Evolutionary conservation across 2,888 invertebrate species (phyloP), one percentile per base, ranked within the genome.

Genomic region (Netelia inedita): DNA sequence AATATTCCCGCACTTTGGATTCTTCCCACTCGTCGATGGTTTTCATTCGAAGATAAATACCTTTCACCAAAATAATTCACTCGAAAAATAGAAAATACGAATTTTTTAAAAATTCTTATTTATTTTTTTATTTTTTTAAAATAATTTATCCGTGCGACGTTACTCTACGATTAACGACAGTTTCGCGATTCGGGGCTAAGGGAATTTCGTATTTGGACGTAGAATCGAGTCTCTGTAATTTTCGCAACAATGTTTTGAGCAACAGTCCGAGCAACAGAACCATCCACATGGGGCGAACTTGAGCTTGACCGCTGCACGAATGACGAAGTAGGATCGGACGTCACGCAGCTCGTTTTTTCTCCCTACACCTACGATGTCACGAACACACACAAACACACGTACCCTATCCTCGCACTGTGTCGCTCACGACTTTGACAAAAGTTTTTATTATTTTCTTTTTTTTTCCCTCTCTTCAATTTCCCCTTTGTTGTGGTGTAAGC

Each of bases 211-310:
- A 50, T 59, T 71, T 81, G 8, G 61, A 21, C 2, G 46, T 69
- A 0, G 80, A 73, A 43, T 83, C 78, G 68, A 80, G 68, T 80
- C 73, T 78, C 11, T 78, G 85, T 9, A 88, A 83, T 73, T 89
- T 91, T 61, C 79, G 89, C 23, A 91, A 23, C 9, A 92, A 84
- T 16, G 83, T 85, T 78, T 90, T 91, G 19, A 87, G 85, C 73
- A 90, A 84, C 63, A 89, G 85, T 65, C 82, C 87, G 14, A 92
- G 74, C 28, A 92, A 79, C 57, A 92, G 46, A 57, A 90, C 71
- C 57, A 87, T 90, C 91, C 90, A 92, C 92, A 91, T 92, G 87
- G 76, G 73, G 61, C 28, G 66, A 78, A 85, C 68, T 82, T 87
- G 85, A 74, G 65, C 76, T 85, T 89, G 85, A 76, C 79, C 85